A percentile compares a stretch with the other conserved stretches of the same genome.
Evolutionary conservation across 2,797 vertebrate species (phyloP).

Genomic region (Macroramphosus scolopax): DNA sequence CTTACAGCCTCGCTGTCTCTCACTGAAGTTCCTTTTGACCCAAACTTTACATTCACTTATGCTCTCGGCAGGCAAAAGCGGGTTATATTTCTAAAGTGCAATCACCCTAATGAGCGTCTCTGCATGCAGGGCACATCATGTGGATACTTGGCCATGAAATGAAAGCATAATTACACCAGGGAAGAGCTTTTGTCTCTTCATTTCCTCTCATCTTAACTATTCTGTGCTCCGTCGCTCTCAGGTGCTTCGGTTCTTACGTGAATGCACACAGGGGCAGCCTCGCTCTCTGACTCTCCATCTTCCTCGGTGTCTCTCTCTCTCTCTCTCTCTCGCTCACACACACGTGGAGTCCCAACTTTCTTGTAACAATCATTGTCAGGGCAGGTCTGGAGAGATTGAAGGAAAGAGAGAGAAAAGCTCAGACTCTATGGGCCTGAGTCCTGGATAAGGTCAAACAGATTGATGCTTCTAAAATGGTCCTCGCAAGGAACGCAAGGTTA

Average conservation of each 20-base stretch:
- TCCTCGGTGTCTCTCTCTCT: slow-evolving; percentile 6
- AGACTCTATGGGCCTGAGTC: slow-evolving; percentile 27
- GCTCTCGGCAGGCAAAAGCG: slow-evolving; percentile 34
- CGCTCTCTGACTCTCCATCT: slow-evolving; percentile 36
- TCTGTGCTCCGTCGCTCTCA: slow-evolving; percentile 61
- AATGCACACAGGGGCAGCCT: slow-evolving; percentile 43
- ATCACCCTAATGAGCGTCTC: slow-evolving; percentile 60
- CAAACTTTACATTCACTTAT: slow-evolving; percentile 13
- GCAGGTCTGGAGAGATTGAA: slow-evolving; percentile 40
- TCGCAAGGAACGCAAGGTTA: slow-evolving; percentile 58
- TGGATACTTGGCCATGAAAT: slow-evolving; percentile 74
- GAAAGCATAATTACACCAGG: slow-evolving; percentile 74
- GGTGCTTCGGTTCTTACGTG: slow-evolving; percentile 52
- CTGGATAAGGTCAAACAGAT: slow-evolving; percentile 63
- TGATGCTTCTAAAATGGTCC: slow-evolving; percentile 51
- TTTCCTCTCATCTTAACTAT: slow-evolving; percentile 64
- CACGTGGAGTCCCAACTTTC: slow-evolving; percentile 14
- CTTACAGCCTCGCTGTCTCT: neutral
- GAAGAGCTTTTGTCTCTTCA: slow-evolving; percentile 73
- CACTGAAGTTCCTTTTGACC: slow-evolving; percentile 2
- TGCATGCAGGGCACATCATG: slow-evolving; percentile 64
- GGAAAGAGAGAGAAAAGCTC: slow-evolving; percentile 45
- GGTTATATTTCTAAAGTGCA: slow-evolving; percentile 45
- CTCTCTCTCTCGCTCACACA: slow-evolving; percentile 1
- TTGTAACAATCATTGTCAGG: slow-evolving; percentile 51